Evolutionary conservation across 2,113 vertebrate species (phyloP).

Genomic region (Globicephala melas): DNA sequence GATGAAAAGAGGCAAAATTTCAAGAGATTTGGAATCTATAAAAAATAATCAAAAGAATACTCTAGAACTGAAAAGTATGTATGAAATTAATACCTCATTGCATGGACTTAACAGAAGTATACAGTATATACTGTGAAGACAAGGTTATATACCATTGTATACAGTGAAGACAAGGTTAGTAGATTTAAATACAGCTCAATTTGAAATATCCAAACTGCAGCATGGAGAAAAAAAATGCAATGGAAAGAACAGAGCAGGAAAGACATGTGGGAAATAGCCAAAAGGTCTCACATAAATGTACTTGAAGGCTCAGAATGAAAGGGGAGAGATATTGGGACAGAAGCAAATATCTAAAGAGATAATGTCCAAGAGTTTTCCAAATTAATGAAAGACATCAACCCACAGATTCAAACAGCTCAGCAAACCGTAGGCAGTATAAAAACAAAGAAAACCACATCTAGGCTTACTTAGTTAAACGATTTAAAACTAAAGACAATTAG

Average conservation of each 20-base stretch:
- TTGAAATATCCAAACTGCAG: neutral
- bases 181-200: neutral
- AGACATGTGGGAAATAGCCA: neutral
- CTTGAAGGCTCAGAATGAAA: neutral
- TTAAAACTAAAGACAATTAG: conserved; percentile 1
- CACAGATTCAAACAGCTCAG: neutral
- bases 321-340: neutral
- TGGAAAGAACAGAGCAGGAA: neutral
- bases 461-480: neutral
- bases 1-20: neutral
- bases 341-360: neutral
- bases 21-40: neutral
- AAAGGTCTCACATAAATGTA: neutral
- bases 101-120: neutral
- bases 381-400: neutral
- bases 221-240: neutral
- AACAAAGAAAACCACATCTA: conserved; percentile 13
- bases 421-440: neutral
- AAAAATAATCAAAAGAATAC: neutral
- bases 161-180: neutral
- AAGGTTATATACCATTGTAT: neutral
- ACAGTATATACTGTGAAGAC: neutral
- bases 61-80: neutral
- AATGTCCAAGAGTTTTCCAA: conserved; percentile 19
- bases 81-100: neutral